Evolutionary conservation across 2,888 invertebrate species (phyloP).

Genomic region (Nomada goodeniana): DNA sequence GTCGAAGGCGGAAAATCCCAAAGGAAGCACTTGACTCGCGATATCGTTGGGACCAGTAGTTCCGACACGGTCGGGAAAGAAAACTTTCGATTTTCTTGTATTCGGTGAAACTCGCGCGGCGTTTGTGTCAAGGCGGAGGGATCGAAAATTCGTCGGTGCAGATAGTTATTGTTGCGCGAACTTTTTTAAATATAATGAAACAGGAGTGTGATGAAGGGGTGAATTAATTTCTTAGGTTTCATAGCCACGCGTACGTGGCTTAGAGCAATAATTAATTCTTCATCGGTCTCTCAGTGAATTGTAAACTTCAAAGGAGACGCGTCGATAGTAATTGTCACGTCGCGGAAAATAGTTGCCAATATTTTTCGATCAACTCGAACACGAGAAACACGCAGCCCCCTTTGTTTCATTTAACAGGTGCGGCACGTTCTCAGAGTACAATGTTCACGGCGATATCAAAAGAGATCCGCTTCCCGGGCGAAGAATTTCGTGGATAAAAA

Average conservation of each 20-base stretch:
- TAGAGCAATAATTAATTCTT: too few relatives aligned
- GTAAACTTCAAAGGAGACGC: too few relatives aligned
- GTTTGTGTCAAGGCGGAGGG: background rate
- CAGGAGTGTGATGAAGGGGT: background rate
- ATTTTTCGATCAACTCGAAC: too few relatives aligned
- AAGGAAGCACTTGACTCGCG: slow-evolving; percentile 81
- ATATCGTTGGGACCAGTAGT: slow-evolving; percentile 79
- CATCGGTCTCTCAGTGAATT: too few relatives aligned
- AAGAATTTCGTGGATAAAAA: background rate
- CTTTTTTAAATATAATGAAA: background rate
- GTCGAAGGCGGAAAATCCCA: slow-evolving; percentile 77
- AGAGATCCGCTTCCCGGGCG: background rate
- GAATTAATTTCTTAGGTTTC: too few relatives aligned
- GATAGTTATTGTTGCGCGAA: slow-evolving; percentile 4
- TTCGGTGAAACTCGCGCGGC: background rate
- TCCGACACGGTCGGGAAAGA: slow-evolving; percentile 32
- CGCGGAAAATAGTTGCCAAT: too few relatives aligned
- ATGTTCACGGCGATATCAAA: too few relatives aligned
- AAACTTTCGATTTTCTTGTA: slow-evolving; percentile 28
- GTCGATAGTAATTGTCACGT: too few relatives aligned
- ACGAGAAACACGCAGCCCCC: too few relatives aligned
- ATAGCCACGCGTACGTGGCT: too few relatives aligned
- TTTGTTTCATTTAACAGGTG: too few relatives aligned
- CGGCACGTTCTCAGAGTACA: too few relatives aligned
- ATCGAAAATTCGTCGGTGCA: background rate